Base-by-base conservation (phyloP, 2,797 vertebrate species). In the Syngnathus rostellatus region DNA sequence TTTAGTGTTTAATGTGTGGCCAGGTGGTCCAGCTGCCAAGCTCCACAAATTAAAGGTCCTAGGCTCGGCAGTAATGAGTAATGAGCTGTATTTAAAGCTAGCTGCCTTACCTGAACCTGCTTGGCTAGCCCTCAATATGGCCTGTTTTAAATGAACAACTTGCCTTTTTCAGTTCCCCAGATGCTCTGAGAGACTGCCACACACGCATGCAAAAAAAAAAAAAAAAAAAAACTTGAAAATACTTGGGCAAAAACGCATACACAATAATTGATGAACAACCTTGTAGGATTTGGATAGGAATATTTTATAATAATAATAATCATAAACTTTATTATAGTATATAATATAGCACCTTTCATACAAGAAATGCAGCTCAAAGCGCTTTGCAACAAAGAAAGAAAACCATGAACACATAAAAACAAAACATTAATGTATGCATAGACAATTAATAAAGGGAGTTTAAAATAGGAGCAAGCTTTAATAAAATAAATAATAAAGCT, bases 1-100 rank as follows among this genome's bases (percentile, higher is more conserved):
- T 83, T 86, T 82, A 87, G 80, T 39, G 79, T 88, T 86, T 89
- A 85, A 88, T 89, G 90, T 86, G 82, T 67, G 82, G 81, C 86
- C 88, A 90, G 89, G 89, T 90, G 90, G 87, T 87, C 83, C 77
- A 80, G 84, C 87, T 89, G 86, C 83, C 79, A 83, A 75, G 81
- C 79, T 76, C 72, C 83, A 73, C 77, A 81, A 85, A 88, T 86
- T 81, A 90, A 89, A 88, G 76, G 77, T 79, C 83, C 75, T 19
- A 25, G 72, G 63, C 77, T 80, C 43, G 1, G 69, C 80, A 78
- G 81, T 82, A 83, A 84, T 89, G 86, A 87, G 82, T 89, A 90
- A 90, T 87, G 87, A 89, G 86, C 78, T 81, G 78, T 70, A 66
- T 86, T 88, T 84, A 83, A 84, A 74, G 68, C 81, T 45, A 31